phyloP scores from a whole-genome alignment of 2,113 vertebrate genomes.

The Entomyzon cyanotis region DNA sequence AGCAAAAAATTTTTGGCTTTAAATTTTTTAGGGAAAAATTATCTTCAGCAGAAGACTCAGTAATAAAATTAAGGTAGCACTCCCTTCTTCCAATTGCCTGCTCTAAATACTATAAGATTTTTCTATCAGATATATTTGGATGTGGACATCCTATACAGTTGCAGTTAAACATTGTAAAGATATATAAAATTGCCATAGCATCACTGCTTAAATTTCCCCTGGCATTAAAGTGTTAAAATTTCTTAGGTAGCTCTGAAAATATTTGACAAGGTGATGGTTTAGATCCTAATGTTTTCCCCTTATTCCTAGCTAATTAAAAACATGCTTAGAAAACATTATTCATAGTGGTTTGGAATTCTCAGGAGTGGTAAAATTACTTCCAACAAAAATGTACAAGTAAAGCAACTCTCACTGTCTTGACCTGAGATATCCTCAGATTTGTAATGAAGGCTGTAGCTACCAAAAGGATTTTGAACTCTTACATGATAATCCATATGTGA shows the following conservation, averaged over 20 bases:
- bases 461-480: neutral
- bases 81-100: neutral
- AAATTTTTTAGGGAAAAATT: neutral
- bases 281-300: neutral
- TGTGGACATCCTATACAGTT: neutral
- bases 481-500: neutral
- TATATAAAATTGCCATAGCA: neutral
- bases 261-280: neutral
- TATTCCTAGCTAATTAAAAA: neutral
- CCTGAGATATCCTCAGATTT: neutral
- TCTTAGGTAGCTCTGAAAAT: neutral
- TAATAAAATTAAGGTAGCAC: neutral
- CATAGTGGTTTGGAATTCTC: neutral
- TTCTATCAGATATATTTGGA: neutral
- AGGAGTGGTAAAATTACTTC: neutral
- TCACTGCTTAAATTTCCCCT: neutral
- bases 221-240: neutral
- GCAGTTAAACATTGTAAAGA: neutral
- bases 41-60: neutral
- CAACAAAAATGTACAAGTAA: neutral
- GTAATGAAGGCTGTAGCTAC: neutral
- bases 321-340: neutral
- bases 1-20: neutral
- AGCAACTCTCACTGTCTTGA: neutral
- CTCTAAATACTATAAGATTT: neutral